Percentiles rank a stretch among this genome's conserved stretches.
phyloP scores from a whole-genome alignment of 1,140 invertebrate genomes.

The Arctopsyche grandis region DNA sequence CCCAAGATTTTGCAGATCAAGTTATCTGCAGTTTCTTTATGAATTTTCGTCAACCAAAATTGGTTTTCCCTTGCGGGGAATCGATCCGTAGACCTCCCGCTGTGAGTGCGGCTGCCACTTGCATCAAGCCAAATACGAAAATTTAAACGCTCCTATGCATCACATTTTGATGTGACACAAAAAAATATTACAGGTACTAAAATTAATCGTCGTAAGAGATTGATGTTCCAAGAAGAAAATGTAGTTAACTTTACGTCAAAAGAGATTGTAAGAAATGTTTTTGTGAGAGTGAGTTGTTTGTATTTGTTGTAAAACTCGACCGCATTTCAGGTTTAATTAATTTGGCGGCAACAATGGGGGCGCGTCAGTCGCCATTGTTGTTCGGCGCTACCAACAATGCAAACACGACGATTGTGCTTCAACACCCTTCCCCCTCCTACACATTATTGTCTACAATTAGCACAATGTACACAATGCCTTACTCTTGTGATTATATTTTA shows the following conservation, averaged over 20 bases:
- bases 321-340: background rate
- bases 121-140: too few relatives aligned
- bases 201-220: too few relatives aligned
- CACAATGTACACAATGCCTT: background rate
- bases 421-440: background rate
- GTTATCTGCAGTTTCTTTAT: background rate
- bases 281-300: background rate
- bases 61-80: background rate
- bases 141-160: too few relatives aligned
- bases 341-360: background rate
- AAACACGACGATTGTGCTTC: background rate
- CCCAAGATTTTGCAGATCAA: background rate
- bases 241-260: too few relatives aligned
- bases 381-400: background rate
- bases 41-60: background rate
- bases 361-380: background rate
- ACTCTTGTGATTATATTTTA: too few relatives aligned
- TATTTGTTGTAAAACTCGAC: background rate
- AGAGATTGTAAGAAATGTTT: too few relatives aligned
- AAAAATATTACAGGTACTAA: too few relatives aligned
- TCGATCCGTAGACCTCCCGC: background rate
- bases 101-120: background rate
- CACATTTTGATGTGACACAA: too few relatives aligned
- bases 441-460: background rate
- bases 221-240: too few relatives aligned